phyloP scores from a whole-genome alignment of 2,113 vertebrate genomes.

The Psittacula cyanocephala region DNA sequence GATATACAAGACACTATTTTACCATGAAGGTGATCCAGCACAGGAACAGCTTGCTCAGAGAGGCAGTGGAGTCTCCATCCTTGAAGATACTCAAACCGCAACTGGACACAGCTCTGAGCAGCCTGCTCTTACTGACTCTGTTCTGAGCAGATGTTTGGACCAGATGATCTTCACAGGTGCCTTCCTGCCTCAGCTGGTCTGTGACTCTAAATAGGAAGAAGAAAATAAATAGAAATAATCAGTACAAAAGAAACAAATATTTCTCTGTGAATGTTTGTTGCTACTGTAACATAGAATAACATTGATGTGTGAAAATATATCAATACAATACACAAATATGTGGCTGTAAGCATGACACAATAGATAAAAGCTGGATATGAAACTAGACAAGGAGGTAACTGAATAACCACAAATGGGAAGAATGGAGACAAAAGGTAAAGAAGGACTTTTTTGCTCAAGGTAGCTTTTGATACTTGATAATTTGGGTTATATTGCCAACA shows the following conservation, averaged over 20 bases:
- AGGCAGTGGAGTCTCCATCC: background rate
- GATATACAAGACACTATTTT: background rate
- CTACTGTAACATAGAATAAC: background rate
- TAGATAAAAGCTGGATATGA: background rate
- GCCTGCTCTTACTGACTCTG: background rate
- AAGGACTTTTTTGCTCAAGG: background rate
- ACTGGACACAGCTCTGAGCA: background rate
- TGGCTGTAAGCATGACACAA: background rate
- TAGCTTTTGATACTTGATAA: background rate
- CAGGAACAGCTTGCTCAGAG: background rate
- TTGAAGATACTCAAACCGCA: background rate
- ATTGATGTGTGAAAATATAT: background rate
- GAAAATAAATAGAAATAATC: background rate
- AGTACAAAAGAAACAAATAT: background rate
- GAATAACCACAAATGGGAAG: background rate
- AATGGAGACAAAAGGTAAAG: background rate
- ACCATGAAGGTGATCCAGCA: background rate
- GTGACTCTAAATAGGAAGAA: background rate
- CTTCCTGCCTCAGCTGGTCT: background rate
- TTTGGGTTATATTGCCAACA: background rate
- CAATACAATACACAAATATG: background rate
- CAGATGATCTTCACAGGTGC: background rate
- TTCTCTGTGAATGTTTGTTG: background rate
- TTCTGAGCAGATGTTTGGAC: background rate
- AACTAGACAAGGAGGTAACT: background rate